phyloP scores from a whole-genome alignment of 2,888 invertebrate species.

The Coenonympha arcania region DNA sequence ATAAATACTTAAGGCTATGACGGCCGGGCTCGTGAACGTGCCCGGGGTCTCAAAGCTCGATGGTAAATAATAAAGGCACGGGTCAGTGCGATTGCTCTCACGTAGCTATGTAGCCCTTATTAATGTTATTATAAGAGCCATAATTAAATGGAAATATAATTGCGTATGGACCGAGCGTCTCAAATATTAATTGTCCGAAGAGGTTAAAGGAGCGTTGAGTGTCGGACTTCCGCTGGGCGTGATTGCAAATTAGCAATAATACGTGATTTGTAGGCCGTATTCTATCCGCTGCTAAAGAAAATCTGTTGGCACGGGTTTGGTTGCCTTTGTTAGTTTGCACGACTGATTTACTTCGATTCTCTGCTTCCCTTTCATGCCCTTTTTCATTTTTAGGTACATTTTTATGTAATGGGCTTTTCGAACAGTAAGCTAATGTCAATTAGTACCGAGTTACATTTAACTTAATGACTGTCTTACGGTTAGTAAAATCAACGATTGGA shows the following conservation, averaged over 20 bases:
- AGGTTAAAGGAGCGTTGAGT: constrained; percentile 22
- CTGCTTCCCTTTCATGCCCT: no score
- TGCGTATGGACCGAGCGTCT: constrained; percentile 20
- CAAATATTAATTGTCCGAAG: constrained; percentile 33
- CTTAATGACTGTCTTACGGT: no score
- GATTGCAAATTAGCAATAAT: constrained; percentile 38
- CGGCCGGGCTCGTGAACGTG: constrained; percentile 45
- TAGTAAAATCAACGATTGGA: no score
- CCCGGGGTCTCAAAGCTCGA: constrained; percentile 37
- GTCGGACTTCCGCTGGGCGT: constrained; percentile 15
- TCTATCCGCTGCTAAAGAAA: neutral
- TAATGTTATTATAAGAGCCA: constrained; percentile 4
- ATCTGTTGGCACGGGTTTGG: neutral
- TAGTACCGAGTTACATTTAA: no score
- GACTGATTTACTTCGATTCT: neutral
- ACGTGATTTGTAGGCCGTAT: constrained; percentile 33
- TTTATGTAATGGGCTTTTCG: no score
- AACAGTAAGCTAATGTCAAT: no score
- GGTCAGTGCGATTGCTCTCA: constrained; percentile 15
- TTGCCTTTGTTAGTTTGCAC: neutral
- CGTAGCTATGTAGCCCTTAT: constrained; percentile 19
- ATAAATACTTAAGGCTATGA: constrained; percentile 36
- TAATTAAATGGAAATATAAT: constrained; percentile 18
- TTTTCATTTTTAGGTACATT: no score
- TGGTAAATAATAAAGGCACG: constrained; percentile 39